Evolutionary conservation across 2,113 vertebrate species (phyloP).

Genomic region (Dolichotis patagonum): DNA sequence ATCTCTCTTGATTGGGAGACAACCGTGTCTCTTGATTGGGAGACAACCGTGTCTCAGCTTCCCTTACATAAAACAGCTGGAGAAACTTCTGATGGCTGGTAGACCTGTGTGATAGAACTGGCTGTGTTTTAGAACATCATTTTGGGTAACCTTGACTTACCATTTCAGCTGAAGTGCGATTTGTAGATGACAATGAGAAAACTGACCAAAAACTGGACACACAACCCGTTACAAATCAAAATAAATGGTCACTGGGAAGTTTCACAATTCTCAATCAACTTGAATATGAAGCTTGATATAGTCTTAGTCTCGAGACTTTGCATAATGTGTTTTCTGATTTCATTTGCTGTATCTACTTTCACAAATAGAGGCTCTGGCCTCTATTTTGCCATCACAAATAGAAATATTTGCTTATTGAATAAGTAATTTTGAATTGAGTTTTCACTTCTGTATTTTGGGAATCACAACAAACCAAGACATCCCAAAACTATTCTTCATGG

Average conservation of each 20-base stretch:
- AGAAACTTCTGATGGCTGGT: not conserved
- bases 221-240: not conserved
- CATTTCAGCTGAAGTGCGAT: not conserved
- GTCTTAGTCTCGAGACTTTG: not conserved
- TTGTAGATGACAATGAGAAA: conserved; percentile 8
- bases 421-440: conserved; percentile 40
- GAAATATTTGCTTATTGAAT: not conserved
- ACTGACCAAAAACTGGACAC: not conserved
- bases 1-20: not conserved
- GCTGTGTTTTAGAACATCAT: not conserved
- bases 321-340: conserved; percentile 33
- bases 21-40: not conserved
- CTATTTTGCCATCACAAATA: not conserved
- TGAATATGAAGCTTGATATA: conserved; percentile 7
- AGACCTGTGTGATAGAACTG: not conserved
- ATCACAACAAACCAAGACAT: not conserved
- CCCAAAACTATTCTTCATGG: conserved; percentile 18
- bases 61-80: not conserved
- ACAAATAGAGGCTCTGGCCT: not conserved
- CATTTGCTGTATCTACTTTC: conserved; percentile 14
- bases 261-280: conserved; percentile 57
- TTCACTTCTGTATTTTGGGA: conserved; percentile 5
- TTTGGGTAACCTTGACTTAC: not conserved
- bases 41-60: not conserved
- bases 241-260: conserved; percentile 28